A percentile compares a stretch with the other conserved stretches of the same genome.
phyloP scores from a whole-genome alignment of 2,888 invertebrate genomes.

The Cheiracanthium punctorium region DNA sequence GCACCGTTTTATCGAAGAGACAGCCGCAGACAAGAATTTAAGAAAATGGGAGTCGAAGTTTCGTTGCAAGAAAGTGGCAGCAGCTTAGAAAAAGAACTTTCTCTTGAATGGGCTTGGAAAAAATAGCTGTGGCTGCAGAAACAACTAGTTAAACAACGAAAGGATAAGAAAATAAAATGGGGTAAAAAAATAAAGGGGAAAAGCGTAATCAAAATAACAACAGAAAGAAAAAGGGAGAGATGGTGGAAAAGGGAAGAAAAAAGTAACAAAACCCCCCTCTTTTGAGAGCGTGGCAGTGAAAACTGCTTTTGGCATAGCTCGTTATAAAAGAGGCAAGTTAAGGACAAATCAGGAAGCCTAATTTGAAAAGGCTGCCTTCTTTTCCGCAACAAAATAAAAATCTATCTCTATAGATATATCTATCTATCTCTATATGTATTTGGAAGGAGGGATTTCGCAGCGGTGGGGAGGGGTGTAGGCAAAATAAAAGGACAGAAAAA shows the following conservation, averaged over 20 bases:
- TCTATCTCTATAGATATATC: conserved; percentile 33
- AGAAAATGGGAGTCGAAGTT: conserved; percentile 61
- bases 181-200: conserved; percentile 24
- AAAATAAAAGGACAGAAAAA: conserved; percentile 29
- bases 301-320: conserved; percentile 69
- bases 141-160: conserved; percentile 61
- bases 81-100: conserved; percentile 32
- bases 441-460: not conserved
- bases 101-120: not conserved
- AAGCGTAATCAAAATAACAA: conserved; percentile 38
- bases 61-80: conserved; percentile 50
- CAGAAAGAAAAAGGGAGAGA: conserved; percentile 8
- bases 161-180: conserved; percentile 22
- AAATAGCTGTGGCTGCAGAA: conserved; percentile 26
- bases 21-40: conserved; percentile 62
- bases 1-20: conserved; percentile 57
- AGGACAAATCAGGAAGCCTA: conserved; percentile 65
- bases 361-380: conserved; percentile 65
- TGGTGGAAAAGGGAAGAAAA: conserved; percentile 24
- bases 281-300: conserved; percentile 55
- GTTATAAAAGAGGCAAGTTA: conserved; percentile 64
- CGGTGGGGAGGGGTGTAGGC: not conserved
- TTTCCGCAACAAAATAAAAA: conserved; percentile 30
- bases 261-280: conserved; percentile 48
- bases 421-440: conserved; percentile 18